phyloP scores from a whole-genome alignment of 2,797 vertebrate genomes.

The Vespertilio murinus region DNA sequence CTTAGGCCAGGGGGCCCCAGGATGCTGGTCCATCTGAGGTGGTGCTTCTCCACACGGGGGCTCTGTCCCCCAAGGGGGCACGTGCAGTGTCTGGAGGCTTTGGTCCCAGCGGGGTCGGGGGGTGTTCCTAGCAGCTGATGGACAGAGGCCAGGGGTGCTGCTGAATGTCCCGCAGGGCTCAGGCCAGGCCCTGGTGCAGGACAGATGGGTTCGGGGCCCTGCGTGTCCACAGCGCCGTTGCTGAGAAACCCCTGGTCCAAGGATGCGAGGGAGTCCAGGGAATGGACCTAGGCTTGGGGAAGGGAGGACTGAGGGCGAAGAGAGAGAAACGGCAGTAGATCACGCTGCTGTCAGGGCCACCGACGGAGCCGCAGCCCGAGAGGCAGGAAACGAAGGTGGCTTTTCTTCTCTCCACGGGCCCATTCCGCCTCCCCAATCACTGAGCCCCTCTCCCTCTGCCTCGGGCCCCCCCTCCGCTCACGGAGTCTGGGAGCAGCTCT shows the following conservation, averaged over 20 bases:
- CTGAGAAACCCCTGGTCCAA: background rate
- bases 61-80: background rate
- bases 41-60: background rate
- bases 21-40: background rate
- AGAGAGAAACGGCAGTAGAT: no score
- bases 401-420: background rate
- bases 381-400: background rate
- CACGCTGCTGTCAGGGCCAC: accelerated
- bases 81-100: background rate
- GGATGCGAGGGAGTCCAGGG: background rate
- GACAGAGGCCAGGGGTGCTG: no score
- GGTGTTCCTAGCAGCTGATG: background rate
- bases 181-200: background rate
- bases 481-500: no score
- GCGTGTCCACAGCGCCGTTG: accelerated
- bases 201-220: no score
- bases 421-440: background rate
- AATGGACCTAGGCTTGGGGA: no score
- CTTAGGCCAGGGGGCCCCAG: background rate
- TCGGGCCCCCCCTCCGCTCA: background rate
- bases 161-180: accelerated
- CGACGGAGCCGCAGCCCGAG: background rate
- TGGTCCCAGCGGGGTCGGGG: background rate
- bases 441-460: background rate
- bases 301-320: background rate